Evolutionary conservation across 2,797 vertebrate species (phyloP).

Genomic region (Gymnodraco acuticeps): DNA sequence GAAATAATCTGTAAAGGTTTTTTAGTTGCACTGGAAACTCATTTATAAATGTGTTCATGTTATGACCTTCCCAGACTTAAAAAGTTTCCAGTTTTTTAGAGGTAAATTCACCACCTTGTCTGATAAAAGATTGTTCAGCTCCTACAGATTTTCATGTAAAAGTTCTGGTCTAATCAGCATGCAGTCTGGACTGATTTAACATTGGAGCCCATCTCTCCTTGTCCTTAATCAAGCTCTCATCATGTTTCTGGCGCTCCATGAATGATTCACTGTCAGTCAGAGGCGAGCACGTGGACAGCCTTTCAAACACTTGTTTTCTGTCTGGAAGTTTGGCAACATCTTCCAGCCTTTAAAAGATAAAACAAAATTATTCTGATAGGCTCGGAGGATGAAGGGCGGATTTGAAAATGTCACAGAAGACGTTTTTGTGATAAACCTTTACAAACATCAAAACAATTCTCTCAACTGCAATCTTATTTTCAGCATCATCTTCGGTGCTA

Average conservation of each 20-base stretch:
- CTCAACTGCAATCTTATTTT: neutral
- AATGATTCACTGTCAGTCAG: constrained; percentile 79
- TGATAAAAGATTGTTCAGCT: constrained; percentile 25
- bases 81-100: constrained; percentile 14
- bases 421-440: constrained; percentile 34
- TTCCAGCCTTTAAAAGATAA: constrained; percentile 48
- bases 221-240: constrained; percentile 79
- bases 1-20: constrained; percentile 23
- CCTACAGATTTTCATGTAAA: constrained; percentile 34
- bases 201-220: constrained; percentile 50
- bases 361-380: constrained; percentile 42
- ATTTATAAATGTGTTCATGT: neutral
- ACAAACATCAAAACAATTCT: neutral
- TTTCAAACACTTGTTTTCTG: constrained; percentile 70
- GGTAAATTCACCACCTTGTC: neutral
- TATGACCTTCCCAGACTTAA: constrained; percentile 22
- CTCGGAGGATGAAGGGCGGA: constrained; percentile 10
- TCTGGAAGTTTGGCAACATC: constrained; percentile 52
- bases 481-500: neutral
- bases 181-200: constrained; percentile 67
- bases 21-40: neutral
- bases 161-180: constrained; percentile 64
- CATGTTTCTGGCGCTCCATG: constrained; percentile 66
- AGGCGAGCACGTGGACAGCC: constrained; percentile 57
- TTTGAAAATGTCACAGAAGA: constrained; percentile 44